phyloP scores from a whole-genome alignment of 2,888 invertebrate species.

The Caenorhabditis drosophilae region DNA sequence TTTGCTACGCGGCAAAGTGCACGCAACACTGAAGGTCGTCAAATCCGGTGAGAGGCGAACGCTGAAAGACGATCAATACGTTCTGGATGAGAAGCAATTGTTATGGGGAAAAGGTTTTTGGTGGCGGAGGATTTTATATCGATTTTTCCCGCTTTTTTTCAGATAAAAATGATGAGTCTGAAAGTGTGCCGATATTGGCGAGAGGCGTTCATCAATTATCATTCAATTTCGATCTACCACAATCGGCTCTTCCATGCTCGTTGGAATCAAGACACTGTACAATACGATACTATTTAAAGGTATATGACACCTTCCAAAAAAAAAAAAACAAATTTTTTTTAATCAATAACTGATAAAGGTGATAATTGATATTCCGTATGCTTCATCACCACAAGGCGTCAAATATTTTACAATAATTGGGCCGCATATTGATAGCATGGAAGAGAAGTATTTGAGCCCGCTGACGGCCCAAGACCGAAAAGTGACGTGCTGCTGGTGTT shows the following conservation, averaged over 20 bases:
- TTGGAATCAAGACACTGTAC: conserved; percentile 80
- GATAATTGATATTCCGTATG: conserved; percentile 80
- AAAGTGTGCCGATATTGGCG: conserved; percentile 74
- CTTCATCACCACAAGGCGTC: conserved; percentile 81
- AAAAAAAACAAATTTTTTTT: conserved; percentile 34
- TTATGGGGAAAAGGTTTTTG: conserved; percentile 80
- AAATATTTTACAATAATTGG: conserved; percentile 82
- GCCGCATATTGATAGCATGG: conserved; percentile 82
- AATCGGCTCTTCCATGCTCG: conserved; percentile 78
- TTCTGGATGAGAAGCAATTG: conserved; percentile 78
- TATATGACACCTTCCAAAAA: conserved; percentile 3
- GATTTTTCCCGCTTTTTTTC: conserved; percentile 7
- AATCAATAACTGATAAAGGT: no score
- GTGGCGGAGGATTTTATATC: not conserved
- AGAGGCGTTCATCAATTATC: conserved; percentile 79
- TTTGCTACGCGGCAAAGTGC: conserved; percentile 79
- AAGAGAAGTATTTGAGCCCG: conserved; percentile 80
- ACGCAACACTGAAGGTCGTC: conserved; percentile 81
- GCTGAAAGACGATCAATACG: conserved; percentile 80
- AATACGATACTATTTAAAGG: conserved; percentile 79
- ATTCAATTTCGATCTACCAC: conserved; percentile 78
- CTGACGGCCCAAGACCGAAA: conserved; percentile 76
- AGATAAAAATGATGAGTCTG: conserved; percentile 58
- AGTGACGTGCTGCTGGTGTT: conserved; percentile 79
- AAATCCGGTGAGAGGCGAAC: conserved; percentile 79